phyloP scores from a whole-genome alignment of 2,888 invertebrate species.

The Zygothrica quintamaculata region DNA sequence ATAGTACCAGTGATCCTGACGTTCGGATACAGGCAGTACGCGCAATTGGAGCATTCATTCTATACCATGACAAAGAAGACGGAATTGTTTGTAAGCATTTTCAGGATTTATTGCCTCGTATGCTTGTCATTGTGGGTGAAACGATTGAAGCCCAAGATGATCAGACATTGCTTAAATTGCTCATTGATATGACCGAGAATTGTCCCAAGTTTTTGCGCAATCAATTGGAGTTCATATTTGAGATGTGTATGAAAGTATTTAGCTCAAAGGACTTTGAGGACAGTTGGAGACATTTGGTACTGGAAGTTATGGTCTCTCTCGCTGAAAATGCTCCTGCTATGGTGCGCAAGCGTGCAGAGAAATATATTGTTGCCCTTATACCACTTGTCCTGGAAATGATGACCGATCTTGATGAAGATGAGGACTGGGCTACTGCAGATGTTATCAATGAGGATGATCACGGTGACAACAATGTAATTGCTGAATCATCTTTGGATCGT shows the following conservation, averaged over 20 bases:
- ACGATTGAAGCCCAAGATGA: slow-evolving; percentile 94
- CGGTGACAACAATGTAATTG: slow-evolving; percentile 97
- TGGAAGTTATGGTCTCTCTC: slow-evolving; percentile 92
- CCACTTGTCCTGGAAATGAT: slow-evolving; percentile 96
- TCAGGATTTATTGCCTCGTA: slow-evolving; percentile 91
- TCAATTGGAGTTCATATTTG: slow-evolving; percentile 93
- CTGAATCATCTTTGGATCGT: slow-evolving; percentile 98
- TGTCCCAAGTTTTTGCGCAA: slow-evolving; percentile 96
- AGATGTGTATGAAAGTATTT: slow-evolving; percentile 92
- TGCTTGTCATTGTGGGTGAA: slow-evolving; percentile 90
- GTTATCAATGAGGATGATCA: slow-evolving; percentile 96
- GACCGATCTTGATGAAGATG: slow-evolving; percentile 97
- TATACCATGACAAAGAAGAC: slow-evolving; percentile 93
- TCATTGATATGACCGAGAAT: slow-evolving; percentile 97
- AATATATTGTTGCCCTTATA: slow-evolving; percentile 92
- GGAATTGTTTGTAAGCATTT: slow-evolving; percentile 95
- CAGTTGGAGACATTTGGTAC: slow-evolving; percentile 94
- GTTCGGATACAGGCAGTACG: slow-evolving; percentile 93
- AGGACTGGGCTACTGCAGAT: slow-evolving; percentile 94
- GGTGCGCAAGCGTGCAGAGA: slow-evolving; percentile 95
- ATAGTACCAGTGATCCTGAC: slow-evolving; percentile 89
- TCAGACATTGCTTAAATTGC: slow-evolving; percentile 95
- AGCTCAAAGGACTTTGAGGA: slow-evolving; percentile 90
- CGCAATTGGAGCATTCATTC: slow-evolving; percentile 94
- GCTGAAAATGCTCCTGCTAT: slow-evolving; percentile 98